Base-by-base conservation (phyloP, 1,140 invertebrate species). In the Hycleus cichorii region DNA sequence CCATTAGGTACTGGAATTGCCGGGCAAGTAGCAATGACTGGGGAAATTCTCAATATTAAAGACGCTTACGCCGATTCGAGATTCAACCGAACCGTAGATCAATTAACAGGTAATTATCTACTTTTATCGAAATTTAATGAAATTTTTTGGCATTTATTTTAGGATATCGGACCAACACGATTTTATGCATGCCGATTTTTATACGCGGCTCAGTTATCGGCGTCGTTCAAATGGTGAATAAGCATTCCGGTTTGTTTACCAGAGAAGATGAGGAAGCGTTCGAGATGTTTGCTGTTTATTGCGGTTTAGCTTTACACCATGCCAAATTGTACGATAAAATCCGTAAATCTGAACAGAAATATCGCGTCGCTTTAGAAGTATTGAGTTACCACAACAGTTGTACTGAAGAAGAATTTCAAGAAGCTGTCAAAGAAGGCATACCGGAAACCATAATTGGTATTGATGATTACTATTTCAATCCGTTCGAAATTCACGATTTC, bases 201-300 rank as follows among this genome's bases (percentile, higher is more conserved):
- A 90, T 90, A 47, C 75, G 87, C 58, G 82, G 83, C 11, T 78
- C 78, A 60, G 81, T 90, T 7, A 72, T 72, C 27, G 90, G 89
- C 6, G 89, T 93, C 1, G 87, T 93, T 3, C 90, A 93, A 75
- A 92, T 93, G 89, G 88, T 92, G 0, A 92, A 92, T 70, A 92
- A 92, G 73, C 74, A 81, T 24, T 73, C 77, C 38, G 85, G 85
- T 2, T 70, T 72, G 24, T 92, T 92, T 69, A 87, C 80, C 9
- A 83, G 81, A 60, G 81, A 85, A 49, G 90, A 93, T 68, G 88
- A 91, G 74, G 84, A 87, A 64, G 83, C 87, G 1, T 93, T 93
- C 75, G 84, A 89, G 72, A 87, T 83, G 45, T 92, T 92, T 71
- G 89, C 90, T 1, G 81, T 89, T 11, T 93, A 92, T 68, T 93